phyloP scores from a whole-genome alignment of 2,113 vertebrate species.

The Malaclemys terrapin region DNA sequence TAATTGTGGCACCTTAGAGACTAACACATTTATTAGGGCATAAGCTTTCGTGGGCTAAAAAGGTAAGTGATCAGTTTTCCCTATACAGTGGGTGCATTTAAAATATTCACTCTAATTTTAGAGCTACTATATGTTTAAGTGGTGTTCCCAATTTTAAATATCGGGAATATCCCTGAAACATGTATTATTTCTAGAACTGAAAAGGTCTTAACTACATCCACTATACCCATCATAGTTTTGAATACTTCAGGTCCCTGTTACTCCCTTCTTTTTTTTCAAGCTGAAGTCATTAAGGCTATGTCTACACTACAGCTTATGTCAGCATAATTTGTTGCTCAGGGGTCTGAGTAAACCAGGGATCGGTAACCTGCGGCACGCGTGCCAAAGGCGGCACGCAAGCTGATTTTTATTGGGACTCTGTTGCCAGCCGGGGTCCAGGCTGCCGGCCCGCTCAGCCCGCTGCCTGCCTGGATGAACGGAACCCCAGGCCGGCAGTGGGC shows the following conservation, averaged over 20 bases:
- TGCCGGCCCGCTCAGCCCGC: too few relatives aligned
- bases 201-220: background rate
- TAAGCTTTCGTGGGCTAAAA: background rate
- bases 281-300: background rate
- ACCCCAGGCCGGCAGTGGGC: too few relatives aligned
- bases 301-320: background rate
- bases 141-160: background rate
- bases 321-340: background rate
- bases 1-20: too few relatives aligned
- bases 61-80: background rate
- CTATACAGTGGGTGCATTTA: background rate
- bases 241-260: background rate
- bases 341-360: background rate
- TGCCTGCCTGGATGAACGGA: too few relatives aligned
- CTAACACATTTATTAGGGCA: too few relatives aligned
- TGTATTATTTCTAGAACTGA: background rate
- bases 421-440: too few relatives aligned
- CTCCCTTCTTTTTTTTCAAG: background rate
- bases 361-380: too few relatives aligned
- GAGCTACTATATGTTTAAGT: background rate
- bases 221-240: background rate
- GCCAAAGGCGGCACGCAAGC: too few relatives aligned
- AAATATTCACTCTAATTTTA: rapidly evolving
- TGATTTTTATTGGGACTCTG: too few relatives aligned
- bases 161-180: background rate